Evolutionary conservation across 2,113 vertebrate species (phyloP).

Genomic region (Conger conger): DNA sequence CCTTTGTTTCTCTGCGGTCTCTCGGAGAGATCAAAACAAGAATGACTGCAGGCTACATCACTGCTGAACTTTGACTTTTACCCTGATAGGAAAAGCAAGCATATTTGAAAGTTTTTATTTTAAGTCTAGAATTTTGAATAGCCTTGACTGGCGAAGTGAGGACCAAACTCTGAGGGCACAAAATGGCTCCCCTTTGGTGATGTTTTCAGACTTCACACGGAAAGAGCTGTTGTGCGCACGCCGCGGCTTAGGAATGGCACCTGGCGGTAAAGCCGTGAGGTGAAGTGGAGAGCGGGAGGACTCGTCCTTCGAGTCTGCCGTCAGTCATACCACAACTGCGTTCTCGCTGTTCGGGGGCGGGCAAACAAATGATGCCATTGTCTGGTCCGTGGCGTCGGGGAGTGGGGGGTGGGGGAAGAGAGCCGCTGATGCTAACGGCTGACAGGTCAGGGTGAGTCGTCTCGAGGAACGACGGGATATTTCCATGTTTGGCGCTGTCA

Average conservation of each 20-base stretch:
- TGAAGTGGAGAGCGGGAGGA: not conserved
- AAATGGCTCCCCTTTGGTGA: not conserved
- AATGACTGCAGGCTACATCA: not conserved
- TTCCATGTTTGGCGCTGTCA: constrained; percentile 27
- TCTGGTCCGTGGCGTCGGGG: not conserved
- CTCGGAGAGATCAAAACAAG: constrained; percentile 32
- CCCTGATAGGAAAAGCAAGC: not conserved
- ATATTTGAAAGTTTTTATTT: not conserved
- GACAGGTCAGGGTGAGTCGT: constrained; percentile 54
- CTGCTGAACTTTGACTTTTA: not conserved
- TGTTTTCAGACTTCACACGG: not conserved
- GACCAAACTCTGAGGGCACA: not conserved
- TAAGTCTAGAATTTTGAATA: not conserved
- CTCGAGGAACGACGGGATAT: constrained; percentile 44
- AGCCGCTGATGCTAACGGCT: not conserved
- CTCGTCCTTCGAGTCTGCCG: not conserved
- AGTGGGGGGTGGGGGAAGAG: not conserved
- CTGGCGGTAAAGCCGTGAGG: not conserved
- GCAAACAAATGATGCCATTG: not conserved
- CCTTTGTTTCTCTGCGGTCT: constrained; percentile 40
- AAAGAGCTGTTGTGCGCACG: not conserved
- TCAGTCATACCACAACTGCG: not conserved
- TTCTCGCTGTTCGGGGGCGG: not conserved
- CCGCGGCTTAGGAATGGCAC: not conserved
- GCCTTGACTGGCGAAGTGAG: not conserved